Evolutionary conservation across 30 jellyfish, hydroid and myxozoan species (phyloP).

Genomic region (Cassiopea andromeda): DNA sequence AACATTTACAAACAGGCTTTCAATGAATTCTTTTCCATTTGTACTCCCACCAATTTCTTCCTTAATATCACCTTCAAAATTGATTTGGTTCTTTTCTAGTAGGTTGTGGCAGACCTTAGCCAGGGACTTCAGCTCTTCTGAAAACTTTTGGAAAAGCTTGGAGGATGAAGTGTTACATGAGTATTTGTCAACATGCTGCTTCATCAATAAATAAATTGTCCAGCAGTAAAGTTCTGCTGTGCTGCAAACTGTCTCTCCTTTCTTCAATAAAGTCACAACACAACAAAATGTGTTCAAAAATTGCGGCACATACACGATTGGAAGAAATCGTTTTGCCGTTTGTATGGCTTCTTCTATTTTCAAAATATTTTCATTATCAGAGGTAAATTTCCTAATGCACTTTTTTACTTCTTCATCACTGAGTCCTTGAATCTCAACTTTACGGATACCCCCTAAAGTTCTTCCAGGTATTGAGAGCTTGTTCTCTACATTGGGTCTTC

Average conservation of each 20-base stretch:
- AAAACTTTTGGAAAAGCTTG: too few relatives aligned
- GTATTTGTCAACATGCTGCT: background rate
- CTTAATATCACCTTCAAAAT: background rate
- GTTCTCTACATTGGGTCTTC: background rate
- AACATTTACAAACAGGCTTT: background rate
- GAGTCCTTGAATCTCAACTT: background rate
- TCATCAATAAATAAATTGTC: background rate
- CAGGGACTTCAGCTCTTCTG: background rate
- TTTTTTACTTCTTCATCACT: background rate
- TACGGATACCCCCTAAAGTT: background rate
- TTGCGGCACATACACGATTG: background rate
- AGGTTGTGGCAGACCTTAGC: background rate
- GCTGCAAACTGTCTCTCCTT: background rate
- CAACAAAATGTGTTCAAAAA: background rate
- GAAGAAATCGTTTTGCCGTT: background rate
- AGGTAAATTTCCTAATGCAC: background rate
- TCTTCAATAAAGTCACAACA: background rate
- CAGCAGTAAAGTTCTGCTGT: background rate
- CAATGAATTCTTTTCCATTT: background rate
- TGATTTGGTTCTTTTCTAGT: too few relatives aligned
- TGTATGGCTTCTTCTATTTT: background rate
- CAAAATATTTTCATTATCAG: background rate
- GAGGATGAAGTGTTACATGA: too few relatives aligned
- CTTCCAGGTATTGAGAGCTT: background rate
- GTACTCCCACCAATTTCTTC: background rate